phyloP scores from a whole-genome alignment of 2,797 vertebrate genomes.

The Argya squamiceps region DNA sequence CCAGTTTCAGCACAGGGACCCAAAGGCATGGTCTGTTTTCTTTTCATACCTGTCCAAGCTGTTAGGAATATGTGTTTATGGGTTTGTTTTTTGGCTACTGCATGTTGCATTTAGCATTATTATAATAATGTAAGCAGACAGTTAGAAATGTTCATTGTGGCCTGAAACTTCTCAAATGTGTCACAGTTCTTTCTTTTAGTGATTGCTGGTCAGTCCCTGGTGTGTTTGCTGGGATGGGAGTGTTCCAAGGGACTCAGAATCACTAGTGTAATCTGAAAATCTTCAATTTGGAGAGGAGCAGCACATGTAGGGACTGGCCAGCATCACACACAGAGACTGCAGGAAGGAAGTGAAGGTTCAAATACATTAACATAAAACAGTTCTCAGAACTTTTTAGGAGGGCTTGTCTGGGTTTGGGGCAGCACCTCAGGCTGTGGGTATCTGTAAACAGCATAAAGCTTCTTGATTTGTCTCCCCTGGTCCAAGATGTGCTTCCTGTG shows the following conservation, averaged over 20 bases:
- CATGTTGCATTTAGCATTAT: background rate
- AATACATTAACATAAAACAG: background rate
- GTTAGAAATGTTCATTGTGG: background rate
- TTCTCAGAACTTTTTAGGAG: background rate
- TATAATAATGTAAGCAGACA: background rate
- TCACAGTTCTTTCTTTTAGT: background rate
- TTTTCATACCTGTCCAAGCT: background rate
- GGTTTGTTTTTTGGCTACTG: background rate
- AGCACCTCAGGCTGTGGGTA: background rate
- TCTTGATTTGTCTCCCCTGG: background rate
- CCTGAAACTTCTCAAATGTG: background rate
- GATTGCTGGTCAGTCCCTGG: background rate
- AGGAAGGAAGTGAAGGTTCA: background rate
- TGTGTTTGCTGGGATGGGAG: background rate
- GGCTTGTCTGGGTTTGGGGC: background rate
- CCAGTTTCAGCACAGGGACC: background rate
- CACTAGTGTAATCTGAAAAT: background rate
- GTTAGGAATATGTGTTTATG: background rate
- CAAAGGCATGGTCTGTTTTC: background rate
- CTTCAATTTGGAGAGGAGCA: background rate
- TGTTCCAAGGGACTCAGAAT: background rate
- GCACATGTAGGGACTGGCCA: background rate
- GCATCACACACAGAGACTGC: background rate
- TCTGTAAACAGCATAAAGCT: background rate
- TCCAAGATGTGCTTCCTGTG: background rate